Percentiles rank a stretch among this genome's conserved stretches.
Conservation (phyloP, 2,888 invertebrate genomes). For the Plagodis pulveraria region DNA sequence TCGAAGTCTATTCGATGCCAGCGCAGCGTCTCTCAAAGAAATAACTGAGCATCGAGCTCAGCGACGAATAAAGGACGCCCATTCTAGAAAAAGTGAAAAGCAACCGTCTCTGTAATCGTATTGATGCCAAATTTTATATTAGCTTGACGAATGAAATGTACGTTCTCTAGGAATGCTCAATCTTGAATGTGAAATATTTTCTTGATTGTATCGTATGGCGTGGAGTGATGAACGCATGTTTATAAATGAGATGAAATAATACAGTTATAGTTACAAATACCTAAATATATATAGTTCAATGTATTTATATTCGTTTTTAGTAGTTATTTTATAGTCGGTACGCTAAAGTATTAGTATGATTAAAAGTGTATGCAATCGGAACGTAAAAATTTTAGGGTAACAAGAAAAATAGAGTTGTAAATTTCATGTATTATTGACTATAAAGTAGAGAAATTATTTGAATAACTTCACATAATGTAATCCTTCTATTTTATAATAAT, state of each 20-base stretch:
- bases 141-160: slow-evolving; percentile 11
- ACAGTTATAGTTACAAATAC: no score
- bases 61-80: slow-evolving; percentile 41
- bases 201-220: background rate
- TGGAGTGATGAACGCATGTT: background rate
- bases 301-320: no score
- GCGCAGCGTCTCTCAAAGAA: slow-evolving; percentile 64
- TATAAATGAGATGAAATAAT: background rate
- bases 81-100: slow-evolving; percentile 41
- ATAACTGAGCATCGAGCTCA: slow-evolving; percentile 47
- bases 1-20: slow-evolving; percentile 59
- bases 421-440: no score
- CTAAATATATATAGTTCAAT: no score
- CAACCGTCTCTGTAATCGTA: slow-evolving; percentile 14
- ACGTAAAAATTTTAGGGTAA: no score
- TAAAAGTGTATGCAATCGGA: no score
- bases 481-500: no score
- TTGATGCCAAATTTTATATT: slow-evolving; percentile 21
- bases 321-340: no score
- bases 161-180: slow-evolving; percentile 8
- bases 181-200: slow-evolving; percentile 4
- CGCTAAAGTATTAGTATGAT: no score
- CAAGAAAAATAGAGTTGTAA: no score
- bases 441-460: no score
- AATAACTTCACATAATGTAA: no score